phyloP scores from a whole-genome alignment of 2,888 invertebrate genomes.

The Stenoptilia bipunctidactyla region DNA sequence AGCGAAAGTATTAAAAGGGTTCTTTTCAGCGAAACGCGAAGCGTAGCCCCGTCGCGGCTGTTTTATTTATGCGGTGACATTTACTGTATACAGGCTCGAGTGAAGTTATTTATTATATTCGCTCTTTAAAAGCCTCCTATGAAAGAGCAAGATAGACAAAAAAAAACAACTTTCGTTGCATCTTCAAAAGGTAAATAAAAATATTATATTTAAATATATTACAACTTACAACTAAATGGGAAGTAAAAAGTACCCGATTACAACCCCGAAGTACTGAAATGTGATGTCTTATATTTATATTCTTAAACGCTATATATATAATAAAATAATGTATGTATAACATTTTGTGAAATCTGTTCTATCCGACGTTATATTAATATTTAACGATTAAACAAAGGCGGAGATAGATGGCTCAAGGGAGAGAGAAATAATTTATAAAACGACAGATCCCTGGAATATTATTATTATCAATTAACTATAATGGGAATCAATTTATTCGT shows the following conservation, averaged over 20 bases:
- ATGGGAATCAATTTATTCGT: too few relatives aligned
- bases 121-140: too few relatives aligned
- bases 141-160: conserved; percentile 4
- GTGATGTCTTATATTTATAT: conserved; percentile 8
- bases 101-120: too few relatives aligned
- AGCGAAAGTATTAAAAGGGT: too few relatives aligned
- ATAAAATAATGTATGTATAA: conserved; percentile 5
- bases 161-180: background rate
- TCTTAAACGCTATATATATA: background rate
- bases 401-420: background rate
- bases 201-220: conserved; percentile 7
- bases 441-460: too few relatives aligned
- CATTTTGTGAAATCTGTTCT: conserved; percentile 6
- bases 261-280: conserved; percentile 6
- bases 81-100: too few relatives aligned
- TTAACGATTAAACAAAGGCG: conserved; percentile 4
- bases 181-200: conserved; percentile 7
- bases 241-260: conserved; percentile 8
- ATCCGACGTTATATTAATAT: conserved; percentile 7
- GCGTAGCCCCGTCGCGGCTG: too few relatives aligned
- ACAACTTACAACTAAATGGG: conserved; percentile 8
- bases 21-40: too few relatives aligned
- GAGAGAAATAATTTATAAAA: background rate
- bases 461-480: too few relatives aligned
- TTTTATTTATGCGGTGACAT: too few relatives aligned